Base-by-base conservation (phyloP, 2,113 vertebrate genomes). In the Planiliza haematocheilus region DNA sequence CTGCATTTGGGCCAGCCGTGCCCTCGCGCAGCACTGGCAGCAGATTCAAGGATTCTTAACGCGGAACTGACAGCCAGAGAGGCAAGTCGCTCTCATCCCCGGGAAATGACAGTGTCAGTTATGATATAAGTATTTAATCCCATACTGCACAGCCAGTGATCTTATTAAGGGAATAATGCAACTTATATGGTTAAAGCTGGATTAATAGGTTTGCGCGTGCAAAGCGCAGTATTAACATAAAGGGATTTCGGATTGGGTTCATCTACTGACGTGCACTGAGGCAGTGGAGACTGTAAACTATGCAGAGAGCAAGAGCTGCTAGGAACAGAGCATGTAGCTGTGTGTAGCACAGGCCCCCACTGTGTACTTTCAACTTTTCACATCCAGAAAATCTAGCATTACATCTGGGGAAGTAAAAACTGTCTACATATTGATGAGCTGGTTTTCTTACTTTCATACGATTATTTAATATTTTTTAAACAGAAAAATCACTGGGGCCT, bases 161-260 rank as follows among this genome's bases (percentile, higher is more conserved):
- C 93, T 93, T 94, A 94, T 94, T 94, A 94, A 90, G 91, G 91
- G 91, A 92, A 94, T 94, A 94, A 94, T 93, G 88, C 88, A 91
- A 93, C 84, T 93, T 93, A 94, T 89, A 86, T 89, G 84, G 91
- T 90, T 93, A 93, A 92, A 93, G 91, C 92, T 90, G 92, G 93
- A 94, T 94, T 94, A 94, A 94, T 94, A 91, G 92, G 91, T 83
- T 91, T 91, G 86, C 81, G 86, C 89, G 84, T 81, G 85, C 90
- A 93, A 92, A 91, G 87, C 87, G 85, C 88, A 93, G 92, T 93
- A 94, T 93, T 94, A 93, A 92, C 93, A 94, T 94, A 94, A 94
- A 93, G 87, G 93, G 92, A 94, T 94, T 94, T 92, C 10, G 20
- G 84, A 89, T 77, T 75, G 88, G 77, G 84, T 90, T 92, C 88